Evolutionary conservation across 2,888 invertebrate genomes (phyloP).

Genomic region (Lithophane socia): DNA sequence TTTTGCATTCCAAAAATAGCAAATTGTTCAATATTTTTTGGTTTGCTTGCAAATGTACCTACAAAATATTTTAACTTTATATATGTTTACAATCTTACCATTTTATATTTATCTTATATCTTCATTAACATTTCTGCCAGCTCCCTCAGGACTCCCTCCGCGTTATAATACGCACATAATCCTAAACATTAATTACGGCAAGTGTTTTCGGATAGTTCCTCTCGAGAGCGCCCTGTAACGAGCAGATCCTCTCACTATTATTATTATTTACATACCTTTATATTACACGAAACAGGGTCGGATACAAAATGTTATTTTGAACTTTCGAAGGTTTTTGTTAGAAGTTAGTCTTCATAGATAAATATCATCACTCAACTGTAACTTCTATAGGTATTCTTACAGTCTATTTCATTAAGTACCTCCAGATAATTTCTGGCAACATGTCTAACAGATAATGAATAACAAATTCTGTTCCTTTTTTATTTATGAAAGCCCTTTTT

Average conservation of each 20-base stretch:
- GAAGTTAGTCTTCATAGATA: neutral
- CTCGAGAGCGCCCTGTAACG: conserved; percentile 41
- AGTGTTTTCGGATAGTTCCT: conserved; percentile 64
- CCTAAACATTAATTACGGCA: conserved; percentile 61
- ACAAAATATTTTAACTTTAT: neutral
- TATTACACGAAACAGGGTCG: conserved; percentile 23
- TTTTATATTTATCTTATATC: neutral
- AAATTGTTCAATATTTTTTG: neutral
- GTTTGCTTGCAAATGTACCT: neutral
- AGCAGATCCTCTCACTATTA: conserved; percentile 48
- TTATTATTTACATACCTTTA: conserved; percentile 50
- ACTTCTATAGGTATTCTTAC: neutral
- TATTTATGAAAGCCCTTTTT: too few relatives aligned
- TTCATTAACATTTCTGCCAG: neutral
- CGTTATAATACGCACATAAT: conserved; percentile 59
- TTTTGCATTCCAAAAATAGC: neutral
- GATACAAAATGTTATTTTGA: conserved; percentile 34
- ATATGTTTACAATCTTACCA: neutral
- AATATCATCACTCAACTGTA: neutral
- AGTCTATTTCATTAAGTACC: neutral
- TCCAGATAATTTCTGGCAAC: neutral
- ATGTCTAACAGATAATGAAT: neutral
- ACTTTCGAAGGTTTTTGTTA: conserved; percentile 18
- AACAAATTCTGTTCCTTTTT: neutral
- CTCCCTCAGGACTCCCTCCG: conserved; percentile 5